Base-by-base conservation (phyloP, 2,888 invertebrate genomes). In the Stenodera caucasica region DNA sequence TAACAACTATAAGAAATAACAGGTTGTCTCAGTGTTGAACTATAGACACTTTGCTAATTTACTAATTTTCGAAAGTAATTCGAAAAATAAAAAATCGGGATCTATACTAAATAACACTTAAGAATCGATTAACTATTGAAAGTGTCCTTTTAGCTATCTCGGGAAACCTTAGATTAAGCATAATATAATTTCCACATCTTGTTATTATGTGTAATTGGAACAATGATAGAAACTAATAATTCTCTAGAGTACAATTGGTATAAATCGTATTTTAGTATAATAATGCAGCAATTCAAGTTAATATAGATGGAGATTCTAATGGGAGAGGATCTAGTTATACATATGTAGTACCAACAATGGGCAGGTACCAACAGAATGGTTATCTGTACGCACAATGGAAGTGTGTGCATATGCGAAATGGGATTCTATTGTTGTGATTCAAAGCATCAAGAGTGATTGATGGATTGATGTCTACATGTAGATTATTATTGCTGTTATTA, bases 321-420 rank as follows among this genome's bases (percentile, higher is more conserved):
- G n/a, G n/a, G n/a, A n/a, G n/a, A n/a, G n/a, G n/a, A n/a, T n/a
- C n/a, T n/a, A n/a, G n/a, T n/a, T n/a, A n/a, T n/a, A n/a, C n/a
- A n/a, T n/a, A n/a, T n/a, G n/a, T n/a, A n/a, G 45, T 21, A 45
- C 45, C 45, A 45, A 21, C 63, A 59, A 59, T 59, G 57, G 40
- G 54, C 63, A 58, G 59, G 62, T 62, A 63, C 63, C 61, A 56
- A 57, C 63, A 59, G 21, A 21, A 59, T 63, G 57, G 59, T 63
- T 63, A 59, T 63, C 57, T 54, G 54, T 53, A 57, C 33, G 54
- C 57, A 63, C 60, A 60, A 58, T 60, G 50, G 57, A 21, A 55
- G 60, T 60, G 57, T 63, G 55, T 63, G 60, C 60, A 63, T 63
- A 63, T 60, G 60, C 60, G 63, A 63, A 63, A 63, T 63, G 60